Conservation (phyloP, 2,797 vertebrate species). For the Melanotaenia boesemani region DNA sequence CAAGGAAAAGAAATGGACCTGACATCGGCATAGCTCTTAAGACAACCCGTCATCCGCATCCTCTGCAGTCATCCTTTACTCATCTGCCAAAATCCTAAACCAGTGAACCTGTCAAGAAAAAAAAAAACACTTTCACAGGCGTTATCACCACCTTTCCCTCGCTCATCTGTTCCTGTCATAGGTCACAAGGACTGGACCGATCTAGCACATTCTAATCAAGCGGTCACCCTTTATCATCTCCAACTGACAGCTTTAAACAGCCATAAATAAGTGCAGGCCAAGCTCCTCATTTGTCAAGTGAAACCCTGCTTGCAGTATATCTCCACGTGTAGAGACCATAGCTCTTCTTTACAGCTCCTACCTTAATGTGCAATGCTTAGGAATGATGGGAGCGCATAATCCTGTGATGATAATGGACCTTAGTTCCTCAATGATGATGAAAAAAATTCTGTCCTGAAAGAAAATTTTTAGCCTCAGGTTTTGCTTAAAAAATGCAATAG, state of each 20-base stretch:
- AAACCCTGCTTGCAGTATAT: constrained; percentile 67
- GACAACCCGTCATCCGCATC: constrained; percentile 40
- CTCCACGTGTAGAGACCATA: constrained; percentile 71
- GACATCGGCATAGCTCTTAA: constrained; percentile 20
- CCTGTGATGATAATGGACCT: constrained; percentile 73
- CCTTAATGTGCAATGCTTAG: constrained; percentile 67
- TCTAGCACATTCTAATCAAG: constrained; percentile 80
- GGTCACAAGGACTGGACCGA: constrained; percentile 58
- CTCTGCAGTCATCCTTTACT: constrained; percentile 40
- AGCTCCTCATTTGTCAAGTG: constrained; percentile 77
- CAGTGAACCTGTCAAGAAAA: constrained; percentile 43
- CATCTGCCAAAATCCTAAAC: constrained; percentile 41
- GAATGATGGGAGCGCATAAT: constrained; percentile 78
- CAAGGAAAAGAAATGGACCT: not conserved
- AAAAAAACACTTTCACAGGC: constrained; percentile 29
- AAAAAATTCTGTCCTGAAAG: constrained; percentile 55
- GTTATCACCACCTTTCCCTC: constrained; percentile 36
- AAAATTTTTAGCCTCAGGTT: constrained; percentile 69
- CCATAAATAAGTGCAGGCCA: constrained; percentile 77
- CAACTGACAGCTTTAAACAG: constrained; percentile 78
- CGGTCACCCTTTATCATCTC: constrained; percentile 78
- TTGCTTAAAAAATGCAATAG: constrained; percentile 50
- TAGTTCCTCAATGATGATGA: constrained; percentile 62
- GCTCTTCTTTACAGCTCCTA: constrained; percentile 77
- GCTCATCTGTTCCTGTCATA: constrained; percentile 64